phyloP scores from a whole-genome alignment of 2,888 invertebrate species.

The Leptura quadrifasciata region DNA sequence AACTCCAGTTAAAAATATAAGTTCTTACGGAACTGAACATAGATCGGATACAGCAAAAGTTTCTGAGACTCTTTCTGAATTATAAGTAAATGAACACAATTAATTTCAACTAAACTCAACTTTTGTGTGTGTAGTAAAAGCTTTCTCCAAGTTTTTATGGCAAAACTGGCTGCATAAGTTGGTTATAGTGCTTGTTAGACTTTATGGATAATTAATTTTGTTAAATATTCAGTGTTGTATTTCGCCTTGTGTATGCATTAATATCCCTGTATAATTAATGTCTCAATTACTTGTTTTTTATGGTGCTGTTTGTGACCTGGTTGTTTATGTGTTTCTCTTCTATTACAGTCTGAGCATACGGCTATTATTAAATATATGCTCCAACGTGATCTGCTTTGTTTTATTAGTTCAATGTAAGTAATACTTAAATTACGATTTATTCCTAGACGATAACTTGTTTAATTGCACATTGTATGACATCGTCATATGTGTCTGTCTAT shows the following conservation, averaged over 20 bases:
- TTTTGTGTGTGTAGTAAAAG: conserved; percentile 43
- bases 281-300: conserved; percentile 15
- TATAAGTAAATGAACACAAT: conserved; percentile 48
- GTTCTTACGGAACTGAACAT: neutral
- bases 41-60: conserved; percentile 13
- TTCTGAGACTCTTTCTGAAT: conserved; percentile 39
- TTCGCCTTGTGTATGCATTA: conserved; percentile 35
- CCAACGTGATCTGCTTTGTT: too few relatives aligned
- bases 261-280: conserved; percentile 25
- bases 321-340: too few relatives aligned
- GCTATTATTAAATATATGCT: too few relatives aligned
- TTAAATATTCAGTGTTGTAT: conserved; percentile 41
- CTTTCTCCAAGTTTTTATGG: conserved; percentile 46
- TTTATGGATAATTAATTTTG: conserved; percentile 46
- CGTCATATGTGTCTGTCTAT: too few relatives aligned
- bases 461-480: too few relatives aligned
- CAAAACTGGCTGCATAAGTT: conserved; percentile 44
- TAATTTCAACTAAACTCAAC: conserved; percentile 47
- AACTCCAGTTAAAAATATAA: neutral
- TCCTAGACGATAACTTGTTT: too few relatives aligned
- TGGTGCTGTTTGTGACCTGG: neutral
- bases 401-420: too few relatives aligned
- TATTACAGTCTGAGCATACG: too few relatives aligned
- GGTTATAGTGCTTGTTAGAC: conserved; percentile 39
- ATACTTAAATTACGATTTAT: too few relatives aligned